Evolutionary conservation across 2,113 vertebrate species (phyloP), one percentile per base, ranked within the genome.

Genomic region (Gnathonemus longibarbis): DNA sequence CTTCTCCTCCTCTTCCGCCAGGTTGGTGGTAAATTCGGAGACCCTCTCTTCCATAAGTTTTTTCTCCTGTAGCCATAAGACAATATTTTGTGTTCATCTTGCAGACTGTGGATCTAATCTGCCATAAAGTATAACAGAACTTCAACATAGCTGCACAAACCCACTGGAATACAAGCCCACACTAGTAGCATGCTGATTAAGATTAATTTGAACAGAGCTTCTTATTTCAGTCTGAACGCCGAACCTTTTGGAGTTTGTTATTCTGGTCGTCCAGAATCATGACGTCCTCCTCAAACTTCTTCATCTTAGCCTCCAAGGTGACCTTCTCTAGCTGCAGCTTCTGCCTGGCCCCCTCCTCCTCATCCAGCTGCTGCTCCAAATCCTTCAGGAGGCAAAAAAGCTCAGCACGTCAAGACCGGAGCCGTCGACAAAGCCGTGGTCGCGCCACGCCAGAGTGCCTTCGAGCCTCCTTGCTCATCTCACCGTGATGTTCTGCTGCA

Each of bases 1-100:
- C 91, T 99, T 99, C 93, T 99, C 98, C 80, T 99, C 98, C 91
- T 99, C 98, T 90, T 99, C 98, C 21, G 97, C 92, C 92, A 99
- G 93, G 92, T 99, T 98, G 1, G 97, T 97, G 91, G 97, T 98
- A 91, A 97, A 98, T 93, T 99, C 98, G 0, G 97, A 95, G 91
- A 99, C 94, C 86, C 98, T 97, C 48, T 99, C 98, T 93, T 99
- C 98, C 92, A 98, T 66, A 24, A 96, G 95, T 91, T 99, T 99
- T 94, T 99, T 99, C 91, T 99, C 98, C 98, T 99, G 93, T 52
- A n/a, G 27, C 42, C 7, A 84, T 89, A 53, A 90, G 11, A 49
- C n/a, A 50, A 4, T 31, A 52, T 21, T 31, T 19, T 45, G 19
- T 15, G 83, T 39, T 1, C 15, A 24, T 2, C 15, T 77, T 21